Conservation (phyloP, 2,113 vertebrate genomes). For the Emydura subglobosa region DNA sequence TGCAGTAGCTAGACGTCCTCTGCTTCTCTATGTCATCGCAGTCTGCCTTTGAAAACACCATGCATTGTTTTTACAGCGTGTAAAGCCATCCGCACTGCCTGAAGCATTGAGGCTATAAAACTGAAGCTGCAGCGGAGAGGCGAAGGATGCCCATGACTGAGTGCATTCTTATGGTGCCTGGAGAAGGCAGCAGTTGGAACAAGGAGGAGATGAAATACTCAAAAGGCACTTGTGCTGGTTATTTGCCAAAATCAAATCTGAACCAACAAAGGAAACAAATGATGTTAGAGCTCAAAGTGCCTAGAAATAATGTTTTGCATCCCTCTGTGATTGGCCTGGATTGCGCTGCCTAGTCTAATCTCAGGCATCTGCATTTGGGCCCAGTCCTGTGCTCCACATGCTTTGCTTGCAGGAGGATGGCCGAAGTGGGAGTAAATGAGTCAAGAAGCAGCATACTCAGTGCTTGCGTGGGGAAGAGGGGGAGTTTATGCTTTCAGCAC, state of each 20-base stretch:
- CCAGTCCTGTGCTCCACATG: neutral
- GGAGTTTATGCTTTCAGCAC: neutral
- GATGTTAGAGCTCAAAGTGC: neutral
- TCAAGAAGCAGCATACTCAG: neutral
- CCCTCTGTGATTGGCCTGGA: neutral
- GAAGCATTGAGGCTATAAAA: conserved; percentile 9
- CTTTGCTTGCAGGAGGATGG: neutral
- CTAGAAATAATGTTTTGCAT: neutral
- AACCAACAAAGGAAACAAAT: neutral
- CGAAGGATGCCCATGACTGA: neutral
- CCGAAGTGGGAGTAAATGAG: neutral
- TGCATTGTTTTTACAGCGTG: conserved; percentile 19
- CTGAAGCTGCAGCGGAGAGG: conserved; percentile 11
- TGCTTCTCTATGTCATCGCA: neutral
- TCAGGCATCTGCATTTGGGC: neutral
- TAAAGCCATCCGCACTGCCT: conserved; percentile 37
- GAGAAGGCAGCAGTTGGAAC: neutral
- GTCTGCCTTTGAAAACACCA: conserved; percentile 19
- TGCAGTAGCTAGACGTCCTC: neutral
- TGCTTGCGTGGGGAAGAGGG: fast-evolving
- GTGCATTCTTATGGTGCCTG: neutral
- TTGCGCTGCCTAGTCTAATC: neutral
- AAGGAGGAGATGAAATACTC: neutral
- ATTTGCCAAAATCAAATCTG: neutral
- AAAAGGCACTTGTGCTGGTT: neutral